Conservation (phyloP, 2,797 vertebrate genomes). For the Rousettus madagascariensis region DNA sequence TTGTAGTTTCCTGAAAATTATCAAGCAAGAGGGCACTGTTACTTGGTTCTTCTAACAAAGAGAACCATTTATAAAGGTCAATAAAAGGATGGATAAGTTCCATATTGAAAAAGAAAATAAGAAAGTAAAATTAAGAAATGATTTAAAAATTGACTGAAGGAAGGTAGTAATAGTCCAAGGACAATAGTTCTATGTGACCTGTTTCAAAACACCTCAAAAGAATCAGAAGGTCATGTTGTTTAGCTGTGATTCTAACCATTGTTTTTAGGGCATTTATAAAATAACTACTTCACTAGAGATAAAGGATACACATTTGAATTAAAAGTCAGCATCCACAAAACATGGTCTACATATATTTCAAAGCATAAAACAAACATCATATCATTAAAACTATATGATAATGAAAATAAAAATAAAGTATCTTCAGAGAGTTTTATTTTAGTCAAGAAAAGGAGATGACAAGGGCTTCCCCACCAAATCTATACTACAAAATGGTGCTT, state of each 20-base stretch:
- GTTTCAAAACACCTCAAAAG: neutral
- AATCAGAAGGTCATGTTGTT: neutral
- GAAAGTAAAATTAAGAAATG: conserved; percentile 17
- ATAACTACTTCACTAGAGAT: neutral
- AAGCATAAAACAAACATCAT: neutral
- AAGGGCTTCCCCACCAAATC: conserved; percentile 17
- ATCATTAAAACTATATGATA: neutral
- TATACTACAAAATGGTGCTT: neutral
- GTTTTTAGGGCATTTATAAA: neutral
- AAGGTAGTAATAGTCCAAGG: neutral
- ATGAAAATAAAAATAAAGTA: neutral
- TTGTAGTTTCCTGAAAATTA: conserved; percentile 55
- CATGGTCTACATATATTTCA: neutral
- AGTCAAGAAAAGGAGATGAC: conserved; percentile 31
- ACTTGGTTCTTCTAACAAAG: conserved; percentile 56
- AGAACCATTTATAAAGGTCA: conserved; percentile 44
- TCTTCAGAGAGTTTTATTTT: conserved; percentile 43
- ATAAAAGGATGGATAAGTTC: conserved; percentile 5
- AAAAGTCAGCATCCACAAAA: conserved; percentile 16
- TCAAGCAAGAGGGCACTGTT: conserved; percentile 32
- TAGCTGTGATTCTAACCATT: neutral
- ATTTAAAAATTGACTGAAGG: conserved; percentile 24
- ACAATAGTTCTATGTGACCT: neutral
- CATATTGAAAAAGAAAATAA: conserved; percentile 27
- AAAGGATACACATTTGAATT: neutral